phyloP scores from a whole-genome alignment of 2,888 invertebrate species.

The Eudemis profundana region DNA sequence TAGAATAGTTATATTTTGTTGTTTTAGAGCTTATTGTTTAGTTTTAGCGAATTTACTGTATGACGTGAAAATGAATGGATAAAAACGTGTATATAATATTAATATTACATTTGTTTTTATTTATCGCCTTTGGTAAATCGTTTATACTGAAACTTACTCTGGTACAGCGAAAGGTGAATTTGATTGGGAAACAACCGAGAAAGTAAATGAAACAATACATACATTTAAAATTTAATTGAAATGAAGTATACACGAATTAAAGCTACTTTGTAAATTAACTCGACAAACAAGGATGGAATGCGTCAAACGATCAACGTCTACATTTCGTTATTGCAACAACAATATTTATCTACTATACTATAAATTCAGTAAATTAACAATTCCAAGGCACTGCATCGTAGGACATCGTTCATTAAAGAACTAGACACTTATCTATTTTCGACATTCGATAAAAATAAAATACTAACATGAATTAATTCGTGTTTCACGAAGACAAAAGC shows the following conservation, averaged over 20 bases:
- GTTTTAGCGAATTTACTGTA: conserved; percentile 49
- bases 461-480: conserved; percentile 7
- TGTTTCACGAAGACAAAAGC: conserved; percentile 29
- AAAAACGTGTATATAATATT: conserved; percentile 43
- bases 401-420: conserved; percentile 13
- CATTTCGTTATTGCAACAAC: conserved; percentile 9
- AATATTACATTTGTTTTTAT: conserved; percentile 50
- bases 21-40: conserved; percentile 52
- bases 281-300: conserved; percentile 51
- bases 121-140: too few relatives aligned
- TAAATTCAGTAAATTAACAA: conserved; percentile 38
- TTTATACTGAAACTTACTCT: too few relatives aligned
- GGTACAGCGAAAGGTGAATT: too few relatives aligned
- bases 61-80: conserved; percentile 50
- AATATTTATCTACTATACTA: conserved; percentile 22
- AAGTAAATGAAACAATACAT: conserved; percentile 18
- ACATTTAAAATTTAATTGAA: conserved; percentile 23
- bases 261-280: conserved; percentile 4
- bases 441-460: conserved; percentile 8
- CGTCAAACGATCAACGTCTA: conserved; percentile 40
- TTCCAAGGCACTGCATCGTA: conserved; percentile 44
- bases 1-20: conserved; percentile 49
- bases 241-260: conserved; percentile 29
- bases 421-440: conserved; percentile 2
- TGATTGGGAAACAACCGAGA: too few relatives aligned